Conservation (phyloP, 2,113 vertebrate species). For the Neolamprologus sp. region DNA sequence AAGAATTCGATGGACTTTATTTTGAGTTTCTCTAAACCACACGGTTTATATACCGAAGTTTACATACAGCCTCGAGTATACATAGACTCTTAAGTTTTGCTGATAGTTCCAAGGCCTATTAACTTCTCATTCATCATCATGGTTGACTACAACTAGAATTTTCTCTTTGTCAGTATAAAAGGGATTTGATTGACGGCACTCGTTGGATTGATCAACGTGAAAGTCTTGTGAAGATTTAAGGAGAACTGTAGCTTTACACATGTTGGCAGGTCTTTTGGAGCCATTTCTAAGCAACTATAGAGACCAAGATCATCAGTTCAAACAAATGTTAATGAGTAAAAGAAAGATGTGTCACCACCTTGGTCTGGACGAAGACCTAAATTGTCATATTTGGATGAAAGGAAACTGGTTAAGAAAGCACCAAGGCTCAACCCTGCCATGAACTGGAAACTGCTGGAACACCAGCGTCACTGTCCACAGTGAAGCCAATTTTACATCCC, state of each 20-base stretch:
- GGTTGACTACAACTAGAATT: neutral
- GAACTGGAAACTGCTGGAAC: neutral
- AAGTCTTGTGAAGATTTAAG: neutral
- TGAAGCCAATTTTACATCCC: neutral
- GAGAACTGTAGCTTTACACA: neutral
- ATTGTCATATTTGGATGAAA: neutral
- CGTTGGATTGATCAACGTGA: neutral
- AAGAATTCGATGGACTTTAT: neutral
- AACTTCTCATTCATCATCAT: rapidly evolving
- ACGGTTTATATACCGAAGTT: neutral
- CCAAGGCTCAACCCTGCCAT: neutral
- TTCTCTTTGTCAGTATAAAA: neutral
- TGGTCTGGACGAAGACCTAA: rapidly evolving
- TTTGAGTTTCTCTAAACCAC: neutral
- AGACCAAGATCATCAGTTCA: neutral
- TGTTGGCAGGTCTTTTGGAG: neutral
- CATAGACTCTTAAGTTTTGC: neutral
- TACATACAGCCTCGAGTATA: neutral
- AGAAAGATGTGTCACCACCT: neutral
- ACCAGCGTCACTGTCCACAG: neutral
- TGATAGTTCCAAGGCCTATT: neutral
- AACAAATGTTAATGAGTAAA: neutral
- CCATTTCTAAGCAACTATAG: neutral
- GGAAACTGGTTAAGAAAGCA: neutral
- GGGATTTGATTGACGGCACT: neutral